phyloP scores from a whole-genome alignment of 35 echinoderm and acorn worm genomes.

The Ptychodera flava region DNA sequence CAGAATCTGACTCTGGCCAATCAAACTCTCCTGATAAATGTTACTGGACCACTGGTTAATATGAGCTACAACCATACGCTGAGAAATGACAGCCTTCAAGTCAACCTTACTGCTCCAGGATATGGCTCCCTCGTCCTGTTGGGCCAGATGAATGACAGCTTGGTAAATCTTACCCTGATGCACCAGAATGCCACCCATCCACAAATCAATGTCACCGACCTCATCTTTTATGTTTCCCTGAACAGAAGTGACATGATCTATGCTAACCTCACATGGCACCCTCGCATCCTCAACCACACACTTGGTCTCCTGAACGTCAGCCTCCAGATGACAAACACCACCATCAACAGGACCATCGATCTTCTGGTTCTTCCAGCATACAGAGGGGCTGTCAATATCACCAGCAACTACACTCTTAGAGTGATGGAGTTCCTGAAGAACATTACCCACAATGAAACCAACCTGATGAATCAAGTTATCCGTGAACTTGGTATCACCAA shows the following conservation, averaged over 20 bases:
- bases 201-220: slow-evolving; percentile 52
- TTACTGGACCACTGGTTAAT: background rate
- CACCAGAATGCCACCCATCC: background rate
- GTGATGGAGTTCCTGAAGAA: slow-evolving; percentile 37
- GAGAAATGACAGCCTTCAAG: background rate
- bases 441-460: slow-evolving; percentile 17
- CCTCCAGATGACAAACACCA: slow-evolving; percentile 22
- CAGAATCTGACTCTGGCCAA: background rate
- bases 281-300: slow-evolving; percentile 55
- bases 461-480: slow-evolving; percentile 20
- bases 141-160: background rate
- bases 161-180: background rate
- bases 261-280: slow-evolving; percentile 97
- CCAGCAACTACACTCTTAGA: slow-evolving; percentile 31
- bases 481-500: slow-evolving; percentile 23
- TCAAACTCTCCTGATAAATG: background rate
- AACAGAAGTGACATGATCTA: slow-evolving; percentile 91
- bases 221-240: slow-evolving; percentile 63
- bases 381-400: slow-evolving; percentile 8
- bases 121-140: background rate
- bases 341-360: slow-evolving; percentile 34
- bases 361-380: background rate
- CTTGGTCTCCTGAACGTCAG: slow-evolving; percentile 23
- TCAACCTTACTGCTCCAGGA: background rate
- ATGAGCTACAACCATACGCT: background rate